Base-by-base conservation (phyloP, 2,113 vertebrate genomes). In the Peromyscus leucopus region DNA sequence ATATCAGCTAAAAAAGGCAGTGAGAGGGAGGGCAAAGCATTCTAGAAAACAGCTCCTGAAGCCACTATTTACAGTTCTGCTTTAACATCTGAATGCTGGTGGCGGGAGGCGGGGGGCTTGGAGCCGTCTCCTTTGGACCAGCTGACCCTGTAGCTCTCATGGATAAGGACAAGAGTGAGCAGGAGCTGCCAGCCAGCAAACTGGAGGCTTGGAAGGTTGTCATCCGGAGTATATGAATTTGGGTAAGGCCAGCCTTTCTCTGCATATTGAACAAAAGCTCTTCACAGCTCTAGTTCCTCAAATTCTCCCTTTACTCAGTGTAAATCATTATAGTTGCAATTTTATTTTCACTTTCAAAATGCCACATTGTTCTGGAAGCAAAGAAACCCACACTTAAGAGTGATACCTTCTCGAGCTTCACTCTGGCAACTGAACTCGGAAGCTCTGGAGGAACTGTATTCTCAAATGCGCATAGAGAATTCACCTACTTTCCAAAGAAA, bases 31-130 rank as follows among this genome's bases (percentile, higher is more conserved):
- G 83, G 48, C 19, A 39, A 61, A 86, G 33, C 71, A 13, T 67
- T 88, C 59, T 55, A 48, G 84, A 87, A 90, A 57, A 96, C 75
- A 78, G 74, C 15, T 69, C 72, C 59, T 33, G 48, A 10, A 36
- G 87, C 22, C n/a, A 74, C 84, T 96, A 95, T 92, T 76, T 97
- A 92, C 96, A 97, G 61, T 74, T 82, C 57, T 75, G 89, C 63
- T 22, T 75, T 72, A 36, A 86, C 36, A 48, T 87, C 16, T 72
- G 69, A 91, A 80, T 57, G 42, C 36, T 55, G 51, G 1, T 31
- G 59, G 48, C 17, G 42, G 17, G 84, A 12, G 5, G 46, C 17
- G 31, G 46, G 7, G 0, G 75, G 42, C 4, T 26, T n/a, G 61
- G 31, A 48, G 87, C 33, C 51, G 46, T 75, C 28, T 85, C 51